Percentiles rank a stretch among this genome's conserved stretches.
Conservation (phyloP, 2,113 vertebrate genomes). For the Thalassoma bifasciatum region DNA sequence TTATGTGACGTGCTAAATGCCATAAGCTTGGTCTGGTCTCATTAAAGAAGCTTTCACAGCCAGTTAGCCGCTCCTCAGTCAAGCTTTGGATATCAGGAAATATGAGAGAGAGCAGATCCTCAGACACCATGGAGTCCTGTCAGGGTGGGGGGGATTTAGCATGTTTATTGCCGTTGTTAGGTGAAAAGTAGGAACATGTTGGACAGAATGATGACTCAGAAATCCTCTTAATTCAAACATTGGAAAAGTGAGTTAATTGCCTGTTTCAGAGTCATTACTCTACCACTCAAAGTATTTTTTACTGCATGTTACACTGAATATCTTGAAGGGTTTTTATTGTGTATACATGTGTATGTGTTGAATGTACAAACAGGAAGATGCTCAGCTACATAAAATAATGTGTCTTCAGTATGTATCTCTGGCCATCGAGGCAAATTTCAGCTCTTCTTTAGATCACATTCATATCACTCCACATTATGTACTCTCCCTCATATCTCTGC, state of each 20-base stretch:
- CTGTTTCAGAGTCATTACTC: neutral
- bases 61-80: constrained; percentile 38
- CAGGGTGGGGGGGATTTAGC: neutral
- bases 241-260: neutral
- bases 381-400: neutral
- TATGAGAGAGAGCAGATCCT: constrained; percentile 6
- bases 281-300: neutral
- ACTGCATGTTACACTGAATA: neutral
- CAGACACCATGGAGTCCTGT: neutral
- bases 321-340: neutral
- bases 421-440: constrained; percentile 29
- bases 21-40: constrained; percentile 26
- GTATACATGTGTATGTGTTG: neutral
- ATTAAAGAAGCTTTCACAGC: constrained; percentile 42
- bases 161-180: neutral
- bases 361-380: neutral
- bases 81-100: constrained; percentile 18
- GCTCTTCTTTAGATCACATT: constrained; percentile 49
- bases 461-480: constrained; percentile 25
- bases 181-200: neutral
- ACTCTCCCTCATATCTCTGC: constrained; percentile 26
- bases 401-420: constrained; percentile 8
- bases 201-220: neutral
- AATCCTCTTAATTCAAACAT: neutral
- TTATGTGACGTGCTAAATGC: constrained; percentile 42